Evolutionary conservation across 2,797 vertebrate species (phyloP).

Genomic region (Amblyraja radiata): DNA sequence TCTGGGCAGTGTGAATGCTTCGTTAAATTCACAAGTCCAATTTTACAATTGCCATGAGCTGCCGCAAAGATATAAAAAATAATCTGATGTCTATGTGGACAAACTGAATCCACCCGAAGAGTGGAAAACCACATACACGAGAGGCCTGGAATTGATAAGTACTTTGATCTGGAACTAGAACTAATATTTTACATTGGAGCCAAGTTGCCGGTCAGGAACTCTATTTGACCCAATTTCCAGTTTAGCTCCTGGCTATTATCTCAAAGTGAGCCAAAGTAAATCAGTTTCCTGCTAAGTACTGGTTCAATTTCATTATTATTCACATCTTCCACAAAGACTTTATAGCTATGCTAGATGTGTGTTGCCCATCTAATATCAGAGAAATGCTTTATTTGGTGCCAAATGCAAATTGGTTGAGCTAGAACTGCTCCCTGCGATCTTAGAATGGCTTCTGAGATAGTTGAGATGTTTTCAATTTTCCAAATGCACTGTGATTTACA

Average conservation of each 20-base stretch:
- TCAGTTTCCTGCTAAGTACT: neutral
- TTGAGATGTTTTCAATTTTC: too few relatives aligned
- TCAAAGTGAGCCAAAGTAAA: neutral
- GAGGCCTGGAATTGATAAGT: neutral
- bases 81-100: neutral
- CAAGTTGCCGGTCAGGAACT: neutral
- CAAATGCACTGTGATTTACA: too few relatives aligned
- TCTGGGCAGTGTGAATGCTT: neutral
- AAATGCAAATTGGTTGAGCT: neutral
- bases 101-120: neutral
- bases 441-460: too few relatives aligned
- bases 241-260: neutral
- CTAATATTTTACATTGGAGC: neutral
- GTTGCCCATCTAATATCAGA: neutral
- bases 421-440: too few relatives aligned
- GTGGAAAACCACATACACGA: neutral
- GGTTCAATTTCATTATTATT: neutral
- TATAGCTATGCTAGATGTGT: neutral
- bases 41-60: neutral
- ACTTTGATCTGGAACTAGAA: neutral
- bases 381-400: neutral
- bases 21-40: neutral
- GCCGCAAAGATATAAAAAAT: neutral
- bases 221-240: neutral
- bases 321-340: neutral